phyloP scores from a whole-genome alignment of 1,140 invertebrate genomes.

The Artemia franciscana region DNA sequence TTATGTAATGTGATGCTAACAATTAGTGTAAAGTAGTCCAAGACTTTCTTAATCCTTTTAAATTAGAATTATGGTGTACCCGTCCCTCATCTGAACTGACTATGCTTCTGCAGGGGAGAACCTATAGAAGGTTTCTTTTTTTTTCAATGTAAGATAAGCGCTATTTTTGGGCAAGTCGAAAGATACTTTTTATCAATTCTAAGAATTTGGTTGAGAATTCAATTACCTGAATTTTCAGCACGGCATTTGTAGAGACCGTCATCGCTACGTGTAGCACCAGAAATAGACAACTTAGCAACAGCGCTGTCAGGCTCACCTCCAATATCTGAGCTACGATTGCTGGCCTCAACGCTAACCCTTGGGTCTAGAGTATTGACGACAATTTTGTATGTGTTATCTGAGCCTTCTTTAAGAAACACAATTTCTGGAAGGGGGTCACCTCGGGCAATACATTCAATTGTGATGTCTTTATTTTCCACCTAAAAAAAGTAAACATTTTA shows the following conservation, averaged over 20 bases:
- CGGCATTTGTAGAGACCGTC: conserved; percentile 74
- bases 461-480: neutral
- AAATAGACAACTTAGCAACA: conserved; percentile 17
- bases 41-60: too few species aligned
- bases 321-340: too few species aligned
- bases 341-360: conserved; percentile 16
- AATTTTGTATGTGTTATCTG: conserved; percentile 11
- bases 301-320: conserved; percentile 9
- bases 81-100: too few species aligned
- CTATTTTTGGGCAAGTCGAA: too few species aligned
- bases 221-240: conserved; percentile 42
- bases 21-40: too few species aligned
- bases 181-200: too few species aligned
- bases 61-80: too few species aligned
- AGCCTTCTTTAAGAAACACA: conserved; percentile 31
- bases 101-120: too few species aligned
- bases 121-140: too few species aligned
- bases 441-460: conserved; percentile 26
- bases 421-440: conserved; percentile 51
- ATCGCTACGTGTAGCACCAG: conserved; percentile 32
- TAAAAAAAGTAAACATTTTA: neutral
- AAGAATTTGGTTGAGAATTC: too few species aligned
- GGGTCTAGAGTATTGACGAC: conserved; percentile 16
- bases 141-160: too few species aligned
- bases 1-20: too few species aligned